Evolutionary conservation across 2,797 vertebrate species (phyloP).

Genomic region (Sebastes matsubarae): DNA sequence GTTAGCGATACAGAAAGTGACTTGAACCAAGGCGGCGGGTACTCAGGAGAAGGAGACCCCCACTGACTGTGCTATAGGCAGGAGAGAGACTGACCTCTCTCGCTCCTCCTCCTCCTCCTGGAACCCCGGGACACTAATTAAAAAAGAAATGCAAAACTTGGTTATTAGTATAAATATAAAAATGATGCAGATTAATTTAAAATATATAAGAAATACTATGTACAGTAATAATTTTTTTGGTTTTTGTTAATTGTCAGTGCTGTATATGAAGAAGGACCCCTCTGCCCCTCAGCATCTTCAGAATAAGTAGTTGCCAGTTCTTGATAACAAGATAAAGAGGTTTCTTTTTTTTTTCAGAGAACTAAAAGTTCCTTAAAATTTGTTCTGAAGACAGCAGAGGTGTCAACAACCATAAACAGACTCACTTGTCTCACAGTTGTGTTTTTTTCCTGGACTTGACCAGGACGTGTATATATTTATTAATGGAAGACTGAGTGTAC

Average conservation of each 20-base stretch:
- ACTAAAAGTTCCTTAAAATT: slow-evolving; percentile 56
- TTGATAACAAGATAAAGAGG: slow-evolving; percentile 61
- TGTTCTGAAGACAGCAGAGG: slow-evolving; percentile 70
- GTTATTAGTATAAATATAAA: slow-evolving; percentile 86
- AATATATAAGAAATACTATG: slow-evolving; percentile 89
- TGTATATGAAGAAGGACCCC: slow-evolving; percentile 75
- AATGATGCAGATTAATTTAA: slow-evolving; percentile 89
- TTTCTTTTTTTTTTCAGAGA: slow-evolving; percentile 57
- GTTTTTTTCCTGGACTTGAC: slow-evolving; percentile 63
- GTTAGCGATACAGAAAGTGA: slow-evolving; percentile 56
- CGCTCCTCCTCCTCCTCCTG: slow-evolving; percentile 57
- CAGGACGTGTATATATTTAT: slow-evolving; percentile 85
- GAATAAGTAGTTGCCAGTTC: slow-evolving; percentile 74
- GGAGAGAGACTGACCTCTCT: slow-evolving; percentile 60
- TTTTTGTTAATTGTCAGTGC: slow-evolving; percentile 82
- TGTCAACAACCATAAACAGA: slow-evolving; percentile 65
- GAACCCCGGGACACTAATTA: slow-evolving; percentile 63
- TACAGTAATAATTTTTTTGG: slow-evolving; percentile 84
- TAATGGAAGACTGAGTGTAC: slow-evolving; percentile 77
- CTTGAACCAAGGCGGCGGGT: slow-evolving; percentile 63
- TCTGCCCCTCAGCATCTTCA: slow-evolving; percentile 72
- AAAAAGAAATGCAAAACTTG: slow-evolving; percentile 80
- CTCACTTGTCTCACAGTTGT: slow-evolving; percentile 61
- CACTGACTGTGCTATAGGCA: slow-evolving; percentile 54
- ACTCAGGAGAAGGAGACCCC: slow-evolving; percentile 53